Base-by-base conservation (phyloP, 2,888 invertebrate genomes). In the Dicyrtomina minuta region DNA sequence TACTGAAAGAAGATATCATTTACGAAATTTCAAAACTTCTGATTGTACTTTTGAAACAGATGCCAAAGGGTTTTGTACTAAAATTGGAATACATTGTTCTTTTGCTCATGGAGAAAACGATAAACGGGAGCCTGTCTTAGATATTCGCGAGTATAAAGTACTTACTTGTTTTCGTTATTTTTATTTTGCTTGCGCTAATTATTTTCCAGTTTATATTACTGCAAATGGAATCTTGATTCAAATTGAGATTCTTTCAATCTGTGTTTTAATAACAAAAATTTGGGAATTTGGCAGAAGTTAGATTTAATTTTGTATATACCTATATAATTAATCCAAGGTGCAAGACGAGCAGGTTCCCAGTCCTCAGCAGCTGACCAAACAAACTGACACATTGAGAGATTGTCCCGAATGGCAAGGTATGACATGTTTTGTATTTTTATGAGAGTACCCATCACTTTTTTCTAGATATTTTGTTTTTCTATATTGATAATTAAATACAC, bases 1-100 rank as follows among this genome's bases (percentile, higher is more conserved):
- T 83, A 98, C 98, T 64, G 99, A 99, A 83, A 87, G 98, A 66
- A 88, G 98, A 75, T 99, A 98, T 84, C 99, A 99, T 84, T 86
- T 98, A 79, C 89, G 98, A 76, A 98, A 99, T 84, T 99, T 97
- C 85, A 99, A 99, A 84, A 98, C 98, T 33, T 97, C 97, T 81
- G 96, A 96, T 89, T 99, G 99, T 83, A 97, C 98, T n/a, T 96
- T 98, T 83, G 96, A 98, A 81, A 98, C 98, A 22, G 98, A 99
- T 82, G 87, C 91, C 43, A 89, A 96, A 74, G 98, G 98, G 43
- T 90, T 91, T 81, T 99, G 99, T 83, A 94, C 93, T 0, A 98
- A 98, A 85, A 99, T 99, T 86, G 98, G 98, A 43, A 90, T 95
- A 49, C 98, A 99, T 82, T 99, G 99, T 84, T 98, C 98, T 20